Base-by-base conservation (phyloP, 1,140 invertebrate genomes). In the Drosophila quadrilineata region DNA sequence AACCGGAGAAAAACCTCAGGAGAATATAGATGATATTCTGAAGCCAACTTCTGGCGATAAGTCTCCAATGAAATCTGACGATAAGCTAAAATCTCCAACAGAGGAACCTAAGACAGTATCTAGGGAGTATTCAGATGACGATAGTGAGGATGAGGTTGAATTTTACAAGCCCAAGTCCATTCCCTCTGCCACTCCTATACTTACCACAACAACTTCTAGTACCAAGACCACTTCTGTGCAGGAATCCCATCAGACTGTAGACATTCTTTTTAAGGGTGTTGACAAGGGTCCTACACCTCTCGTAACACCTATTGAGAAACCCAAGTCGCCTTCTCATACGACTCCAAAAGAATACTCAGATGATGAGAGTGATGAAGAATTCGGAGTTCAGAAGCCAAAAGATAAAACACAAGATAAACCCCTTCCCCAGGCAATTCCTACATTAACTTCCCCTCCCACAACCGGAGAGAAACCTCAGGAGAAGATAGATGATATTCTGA, bases 51-150 rank as follows among this genome's bases (percentile, higher is more conserved):
- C 16, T 21, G 14, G 8, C 46, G 6, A 38, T 28, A 35, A 35
- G 6, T 8, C 29, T 35, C 10, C 40, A 1, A 2, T 8, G n/a
- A 53, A 53, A 45, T 4, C 10, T 21, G 28, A 53, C 3, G 48
- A 63, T 2, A 64, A 56, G 26, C 50, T 41, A 0, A 56, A 48
- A 28, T 54, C 29, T 8, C 43, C 22, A 26, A 12, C 14, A 6
- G 40, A 14, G 24, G 21, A 21, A 26, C 5, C 6, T 4, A 43
- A 43, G 24, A 10, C 8, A 36, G 22, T 6, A 16, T 12, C 22
- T 0, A 62, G 45, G 21, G 31, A 62, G 3, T 53, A 45, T 43
- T 62, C 46, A 8, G 46, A 43, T 2, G 58, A 36, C 22, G 46
- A 62, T 10, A 63, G 46, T 19, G 49, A 46, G 1, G 48, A 52